Percentiles rank a stretch among this genome's conserved stretches.
Conservation (phyloP, 1,140 invertebrate genomes). For the Euborellia annulipes region DNA sequence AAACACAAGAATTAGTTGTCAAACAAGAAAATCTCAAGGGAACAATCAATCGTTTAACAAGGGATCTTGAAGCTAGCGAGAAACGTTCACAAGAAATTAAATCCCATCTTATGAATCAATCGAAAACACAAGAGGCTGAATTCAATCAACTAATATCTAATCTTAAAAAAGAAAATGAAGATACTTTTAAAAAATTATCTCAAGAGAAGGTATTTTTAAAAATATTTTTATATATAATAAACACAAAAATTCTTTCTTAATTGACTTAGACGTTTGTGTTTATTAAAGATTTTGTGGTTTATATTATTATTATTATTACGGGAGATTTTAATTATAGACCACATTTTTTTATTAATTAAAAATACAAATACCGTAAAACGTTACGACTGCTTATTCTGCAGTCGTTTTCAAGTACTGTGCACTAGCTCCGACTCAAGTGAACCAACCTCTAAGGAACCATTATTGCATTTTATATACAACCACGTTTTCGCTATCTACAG, state of each 20-base stretch:
- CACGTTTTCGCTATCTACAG: too few relatives aligned
- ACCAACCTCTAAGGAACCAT: too few relatives aligned
- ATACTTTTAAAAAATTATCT: conserved; percentile 53
- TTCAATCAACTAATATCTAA: conserved; percentile 54
- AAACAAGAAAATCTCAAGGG: conserved; percentile 60
- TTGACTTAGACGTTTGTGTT: too few relatives aligned
- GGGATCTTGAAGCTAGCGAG: conserved; percentile 58
- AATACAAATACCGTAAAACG: too few relatives aligned
- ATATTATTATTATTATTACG: too few relatives aligned
- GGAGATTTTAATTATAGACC: too few relatives aligned
- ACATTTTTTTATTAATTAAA: not conserved
- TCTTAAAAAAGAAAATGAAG: conserved; percentile 53
- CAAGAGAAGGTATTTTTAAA: conserved; percentile 51
- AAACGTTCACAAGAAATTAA: conserved; percentile 56
- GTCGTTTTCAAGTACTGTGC: too few relatives aligned
- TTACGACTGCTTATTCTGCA: too few relatives aligned
- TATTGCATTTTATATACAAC: too few relatives aligned
- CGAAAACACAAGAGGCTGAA: conserved; percentile 55
- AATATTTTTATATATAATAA: too few relatives aligned
- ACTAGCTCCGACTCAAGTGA: too few relatives aligned
- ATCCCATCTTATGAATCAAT: conserved; percentile 47
- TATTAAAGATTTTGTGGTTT: too few relatives aligned
- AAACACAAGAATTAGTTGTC: conserved; percentile 54
- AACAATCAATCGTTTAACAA: conserved; percentile 41
- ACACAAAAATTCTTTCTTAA: not conserved